Percentiles rank a stretch among this genome's conserved stretches.
Evolutionary conservation across 2,113 vertebrate genomes (phyloP).

Genomic region (Spermophilus dauricus): DNA sequence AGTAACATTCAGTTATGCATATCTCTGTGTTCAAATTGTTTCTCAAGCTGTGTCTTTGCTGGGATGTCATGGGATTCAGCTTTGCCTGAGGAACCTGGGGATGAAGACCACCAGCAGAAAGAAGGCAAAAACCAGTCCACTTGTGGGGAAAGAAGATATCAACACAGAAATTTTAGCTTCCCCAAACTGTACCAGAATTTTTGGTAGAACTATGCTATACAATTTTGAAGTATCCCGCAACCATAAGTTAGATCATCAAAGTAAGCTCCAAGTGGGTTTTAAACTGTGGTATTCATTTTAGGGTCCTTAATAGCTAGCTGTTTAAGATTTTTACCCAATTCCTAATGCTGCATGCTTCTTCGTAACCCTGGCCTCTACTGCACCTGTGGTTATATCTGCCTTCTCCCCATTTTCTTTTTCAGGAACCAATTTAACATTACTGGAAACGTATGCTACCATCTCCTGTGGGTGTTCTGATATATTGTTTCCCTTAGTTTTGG

Average conservation of each 20-base stretch:
- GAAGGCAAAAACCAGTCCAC: not conserved
- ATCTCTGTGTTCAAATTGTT: not conserved
- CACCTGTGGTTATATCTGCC: not conserved
- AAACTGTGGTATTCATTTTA: not conserved
- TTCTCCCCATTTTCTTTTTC: not conserved
- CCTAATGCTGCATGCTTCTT: not conserved
- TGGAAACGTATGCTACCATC: not conserved
- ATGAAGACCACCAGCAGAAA: not conserved
- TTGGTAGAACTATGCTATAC: not conserved
- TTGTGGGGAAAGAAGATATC: not conserved
- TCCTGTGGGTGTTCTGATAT: not conserved
- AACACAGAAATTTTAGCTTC: not conserved
- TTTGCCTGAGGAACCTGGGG: not conserved
- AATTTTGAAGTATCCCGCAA: not conserved
- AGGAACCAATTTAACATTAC: not conserved
- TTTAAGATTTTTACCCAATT: not conserved
- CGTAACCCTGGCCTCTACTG: not conserved
- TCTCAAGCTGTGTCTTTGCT: not conserved
- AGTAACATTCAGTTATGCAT: not conserved
- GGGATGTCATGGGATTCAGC: not conserved
- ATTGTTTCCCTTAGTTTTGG: not conserved
- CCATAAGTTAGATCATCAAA: not conserved
- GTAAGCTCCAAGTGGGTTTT: not conserved
- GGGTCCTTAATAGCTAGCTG: not conserved
- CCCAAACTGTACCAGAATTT: not conserved